phyloP scores from a whole-genome alignment of 2,888 invertebrate species.

The Pediacus dermestoides region DNA sequence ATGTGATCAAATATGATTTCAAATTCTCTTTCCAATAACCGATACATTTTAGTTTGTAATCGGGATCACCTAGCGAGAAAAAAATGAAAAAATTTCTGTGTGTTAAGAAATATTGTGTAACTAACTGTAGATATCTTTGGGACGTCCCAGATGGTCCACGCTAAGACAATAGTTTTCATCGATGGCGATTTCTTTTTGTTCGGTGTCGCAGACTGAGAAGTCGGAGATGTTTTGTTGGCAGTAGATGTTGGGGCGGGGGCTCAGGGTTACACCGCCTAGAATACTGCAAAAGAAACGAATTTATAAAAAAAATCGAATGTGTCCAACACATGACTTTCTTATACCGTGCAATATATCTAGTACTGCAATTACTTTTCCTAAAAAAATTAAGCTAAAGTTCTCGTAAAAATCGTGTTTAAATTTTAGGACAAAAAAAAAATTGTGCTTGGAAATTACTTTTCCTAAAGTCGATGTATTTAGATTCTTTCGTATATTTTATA shows the following conservation, averaged over 20 bases:
- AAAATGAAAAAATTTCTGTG: neutral
- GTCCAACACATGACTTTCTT: too few species aligned
- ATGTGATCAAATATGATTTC: slow-evolving; percentile 92
- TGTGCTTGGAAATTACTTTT: too few species aligned
- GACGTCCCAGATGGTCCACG: slow-evolving; percentile 92
- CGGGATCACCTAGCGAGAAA: slow-evolving; percentile 86
- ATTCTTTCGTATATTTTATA: too few species aligned
- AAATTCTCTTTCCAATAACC: slow-evolving; percentile 98
- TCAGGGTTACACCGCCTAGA: slow-evolving; percentile 89
- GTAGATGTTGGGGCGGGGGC: slow-evolving; percentile 87
- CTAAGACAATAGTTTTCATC: slow-evolving; percentile 95
- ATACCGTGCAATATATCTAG: too few species aligned
- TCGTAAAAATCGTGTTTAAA: too few species aligned
- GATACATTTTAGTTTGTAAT: slow-evolving; percentile 95
- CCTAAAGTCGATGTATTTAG: too few species aligned
- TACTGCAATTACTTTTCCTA: too few species aligned
- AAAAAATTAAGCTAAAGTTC: too few species aligned
- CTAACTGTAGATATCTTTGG: slow-evolving; percentile 88
- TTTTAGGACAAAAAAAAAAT: too few species aligned
- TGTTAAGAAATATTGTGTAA: slow-evolving; percentile 5
- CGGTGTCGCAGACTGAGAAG: slow-evolving; percentile 91
- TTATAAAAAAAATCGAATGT: too few species aligned
- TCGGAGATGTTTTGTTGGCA: slow-evolving; percentile 94
- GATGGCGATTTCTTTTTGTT: slow-evolving; percentile 89
- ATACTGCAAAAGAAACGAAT: slow-evolving; percentile 59